Evolutionary conservation across 2,797 vertebrate species (phyloP).

Genomic region (Anolis apletophallus): DNA sequence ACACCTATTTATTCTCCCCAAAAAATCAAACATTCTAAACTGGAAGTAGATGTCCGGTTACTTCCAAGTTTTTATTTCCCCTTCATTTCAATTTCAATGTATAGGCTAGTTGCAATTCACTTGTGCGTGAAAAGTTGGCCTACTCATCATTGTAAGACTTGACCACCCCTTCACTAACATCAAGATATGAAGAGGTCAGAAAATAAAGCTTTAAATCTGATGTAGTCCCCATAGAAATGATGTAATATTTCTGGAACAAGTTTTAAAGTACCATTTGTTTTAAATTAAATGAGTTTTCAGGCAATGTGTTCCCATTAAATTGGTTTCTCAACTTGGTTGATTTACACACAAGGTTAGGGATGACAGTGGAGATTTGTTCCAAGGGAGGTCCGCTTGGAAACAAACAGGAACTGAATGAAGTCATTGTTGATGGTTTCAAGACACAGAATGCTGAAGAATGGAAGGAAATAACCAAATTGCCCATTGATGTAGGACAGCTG

Average conservation of each 20-base stretch:
- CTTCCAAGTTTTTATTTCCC: too few species aligned
- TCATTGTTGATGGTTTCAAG: neutral
- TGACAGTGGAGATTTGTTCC: neutral
- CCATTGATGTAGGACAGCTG: neutral
- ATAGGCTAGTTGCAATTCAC: too few species aligned
- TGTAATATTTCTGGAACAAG: too few species aligned
- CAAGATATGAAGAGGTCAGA: neutral
- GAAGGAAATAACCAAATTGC: slow-evolving; percentile 9
- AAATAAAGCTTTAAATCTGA: neutral
- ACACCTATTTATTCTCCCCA: too few species aligned
- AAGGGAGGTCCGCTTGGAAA: neutral
- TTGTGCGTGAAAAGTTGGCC: too few species aligned
- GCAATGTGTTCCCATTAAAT: neutral
- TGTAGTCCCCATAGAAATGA: neutral
- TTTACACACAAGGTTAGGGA: neutral
- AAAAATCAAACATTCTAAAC: too few species aligned
- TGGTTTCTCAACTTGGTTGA: neutral
- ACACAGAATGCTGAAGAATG: slow-evolving; percentile 9
- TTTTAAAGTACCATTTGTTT: neutral
- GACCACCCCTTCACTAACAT: neutral
- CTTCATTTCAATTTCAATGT: too few species aligned
- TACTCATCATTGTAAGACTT: neutral
- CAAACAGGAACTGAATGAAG: neutral
- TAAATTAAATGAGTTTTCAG: neutral
- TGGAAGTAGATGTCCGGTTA: too few species aligned